phyloP scores from a whole-genome alignment of 1,140 invertebrate species.

The Vollenhovia emeryi region DNA sequence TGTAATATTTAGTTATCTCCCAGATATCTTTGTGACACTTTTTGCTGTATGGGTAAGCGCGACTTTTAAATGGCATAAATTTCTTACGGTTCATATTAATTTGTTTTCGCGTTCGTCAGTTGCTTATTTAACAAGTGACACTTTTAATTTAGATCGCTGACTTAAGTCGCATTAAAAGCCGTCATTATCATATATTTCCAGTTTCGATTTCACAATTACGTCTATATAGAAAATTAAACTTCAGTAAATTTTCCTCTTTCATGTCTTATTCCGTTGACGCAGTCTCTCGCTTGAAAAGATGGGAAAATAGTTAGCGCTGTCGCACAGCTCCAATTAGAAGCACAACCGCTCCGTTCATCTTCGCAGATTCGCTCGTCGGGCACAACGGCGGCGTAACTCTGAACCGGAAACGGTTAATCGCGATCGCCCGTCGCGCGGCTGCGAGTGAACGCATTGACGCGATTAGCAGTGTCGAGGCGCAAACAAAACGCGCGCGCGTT shows the following conservation, averaged over 20 bases:
- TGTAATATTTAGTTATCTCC: no score
- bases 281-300: neutral
- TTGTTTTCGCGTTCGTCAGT: neutral
- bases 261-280: neutral
- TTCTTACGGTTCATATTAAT: neutral
- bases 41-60: no score
- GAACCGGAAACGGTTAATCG: conserved; percentile 29
- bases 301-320: neutral
- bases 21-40: no score
- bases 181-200: neutral
- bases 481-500: conserved; percentile 27
- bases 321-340: neutral
- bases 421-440: neutral
- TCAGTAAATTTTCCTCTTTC: neutral
- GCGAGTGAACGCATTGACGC: conserved; percentile 14
- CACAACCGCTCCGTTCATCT: neutral
- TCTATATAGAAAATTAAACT: neutral
- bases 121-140: neutral
- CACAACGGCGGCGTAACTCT: neutral
- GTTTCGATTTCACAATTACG: neutral
- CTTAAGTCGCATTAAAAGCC: neutral
- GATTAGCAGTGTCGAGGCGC: conserved; percentile 39
- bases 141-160: neutral
- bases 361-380: neutral
- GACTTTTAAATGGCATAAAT: neutral